Evolutionary conservation across 2,888 invertebrate species (phyloP).

Genomic region (Cinara cedri): DNA sequence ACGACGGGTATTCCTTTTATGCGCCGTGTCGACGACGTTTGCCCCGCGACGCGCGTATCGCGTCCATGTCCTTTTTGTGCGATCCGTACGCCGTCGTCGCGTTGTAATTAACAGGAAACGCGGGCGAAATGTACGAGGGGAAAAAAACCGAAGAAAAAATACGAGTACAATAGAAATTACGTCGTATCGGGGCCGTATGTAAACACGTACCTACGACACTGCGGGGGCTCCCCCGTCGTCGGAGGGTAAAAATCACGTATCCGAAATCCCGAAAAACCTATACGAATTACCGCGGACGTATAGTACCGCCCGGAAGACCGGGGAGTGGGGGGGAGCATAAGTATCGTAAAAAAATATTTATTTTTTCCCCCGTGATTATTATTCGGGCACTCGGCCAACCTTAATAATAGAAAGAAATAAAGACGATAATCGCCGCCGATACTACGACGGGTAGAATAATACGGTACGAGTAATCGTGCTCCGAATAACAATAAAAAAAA

Average conservation of each 20-base stretch:
- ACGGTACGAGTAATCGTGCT: conserved; percentile 5
- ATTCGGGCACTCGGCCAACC: no score
- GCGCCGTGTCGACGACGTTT: not conserved
- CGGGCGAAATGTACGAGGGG: conserved; percentile 20
- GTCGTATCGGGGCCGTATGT: no score
- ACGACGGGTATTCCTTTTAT: conserved; percentile 53
- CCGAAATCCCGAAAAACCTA: conserved; percentile 8
- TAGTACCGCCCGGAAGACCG: conserved; percentile 7
- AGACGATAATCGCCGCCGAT: conserved; percentile 23
- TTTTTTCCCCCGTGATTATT: no score
- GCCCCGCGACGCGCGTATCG: not conserved
- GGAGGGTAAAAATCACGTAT: conserved; percentile 47
- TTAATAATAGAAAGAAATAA: not conserved
- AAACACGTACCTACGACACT: no score
- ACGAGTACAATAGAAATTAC: not conserved
- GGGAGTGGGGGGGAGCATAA: no score
- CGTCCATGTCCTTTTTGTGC: conserved; percentile 16
- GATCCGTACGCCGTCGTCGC: not conserved
- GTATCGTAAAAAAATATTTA: no score
- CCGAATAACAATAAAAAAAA: conserved; percentile 34
- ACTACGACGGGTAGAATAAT: not conserved
- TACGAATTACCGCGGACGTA: not conserved
- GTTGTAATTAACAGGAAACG: conserved; percentile 55
- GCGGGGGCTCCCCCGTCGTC: not conserved
- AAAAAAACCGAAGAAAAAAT: conserved; percentile 22